These are phyloP conservation scores for Psix sp. DNA, from an alignment of 1,140 invertebrate genomes.

Conservation along the genomic window DNA sequence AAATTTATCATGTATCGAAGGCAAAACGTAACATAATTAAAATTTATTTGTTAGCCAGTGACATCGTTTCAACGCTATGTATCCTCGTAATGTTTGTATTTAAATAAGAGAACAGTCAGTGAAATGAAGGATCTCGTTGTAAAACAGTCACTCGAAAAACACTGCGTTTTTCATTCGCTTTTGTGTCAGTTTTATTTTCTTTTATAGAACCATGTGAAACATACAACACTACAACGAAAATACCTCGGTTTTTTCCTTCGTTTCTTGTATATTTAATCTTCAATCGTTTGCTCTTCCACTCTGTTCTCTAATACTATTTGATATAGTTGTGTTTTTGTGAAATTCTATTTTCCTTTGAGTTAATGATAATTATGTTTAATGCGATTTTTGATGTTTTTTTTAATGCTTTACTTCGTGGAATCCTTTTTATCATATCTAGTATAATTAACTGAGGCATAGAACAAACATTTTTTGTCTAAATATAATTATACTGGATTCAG, in stretches of 20 bases:
- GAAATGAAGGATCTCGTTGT: constrained; percentile 14
- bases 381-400: too few species aligned
- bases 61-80: neutral
- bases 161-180: constrained; percentile 5
- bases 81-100: neutral
- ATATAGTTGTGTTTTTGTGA: neutral
- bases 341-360: too few species aligned
- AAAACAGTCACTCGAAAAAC: constrained; percentile 4
- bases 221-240: neutral
- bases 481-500: too few species aligned
- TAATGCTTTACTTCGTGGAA: too few species aligned
- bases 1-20: too few species aligned
- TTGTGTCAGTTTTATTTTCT: constrained; percentile 16
- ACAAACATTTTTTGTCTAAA: too few species aligned
- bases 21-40: too few species aligned
- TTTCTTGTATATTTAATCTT: constrained; percentile 5
- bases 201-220: constrained; percentile 5
- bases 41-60: too few species aligned
- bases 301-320: too few species aligned
- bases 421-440: too few species aligned
- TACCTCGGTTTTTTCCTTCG: neutral
- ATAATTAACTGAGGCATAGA: too few species aligned
- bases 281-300: neutral
- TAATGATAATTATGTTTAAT: too few species aligned
- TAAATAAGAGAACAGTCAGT: constrained; percentile 10